phyloP scores from a whole-genome alignment of 2,888 invertebrate genomes.

The Agrotis segetum region DNA sequence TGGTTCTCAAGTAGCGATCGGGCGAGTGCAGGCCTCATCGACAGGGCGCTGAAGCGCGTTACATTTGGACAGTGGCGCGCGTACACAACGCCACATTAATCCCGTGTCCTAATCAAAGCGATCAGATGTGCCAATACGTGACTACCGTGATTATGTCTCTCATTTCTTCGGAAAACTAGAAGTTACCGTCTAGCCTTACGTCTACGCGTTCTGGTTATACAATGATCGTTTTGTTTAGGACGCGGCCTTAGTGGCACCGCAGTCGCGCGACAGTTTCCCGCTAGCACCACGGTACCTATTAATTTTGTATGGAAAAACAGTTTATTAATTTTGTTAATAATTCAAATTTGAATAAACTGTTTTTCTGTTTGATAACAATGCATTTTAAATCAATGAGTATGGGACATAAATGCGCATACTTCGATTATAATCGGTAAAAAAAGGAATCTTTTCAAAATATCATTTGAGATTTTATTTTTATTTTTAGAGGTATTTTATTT shows the following conservation, averaged over 20 bases:
- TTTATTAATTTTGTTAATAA: conserved; percentile 44
- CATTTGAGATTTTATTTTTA: neutral
- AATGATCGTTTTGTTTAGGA: conserved; percentile 2
- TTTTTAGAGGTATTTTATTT: neutral
- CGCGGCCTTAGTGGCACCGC: conserved; percentile 62
- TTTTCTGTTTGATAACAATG: conserved; percentile 59
- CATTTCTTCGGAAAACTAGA: neutral
- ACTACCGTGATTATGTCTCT: neutral
- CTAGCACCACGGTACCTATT: conserved; percentile 70
- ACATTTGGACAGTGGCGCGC: conserved; percentile 67
- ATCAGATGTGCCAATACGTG: neutral
- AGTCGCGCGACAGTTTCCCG: conserved; percentile 67
- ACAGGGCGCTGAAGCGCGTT: conserved; percentile 65
- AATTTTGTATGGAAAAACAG: conserved; percentile 64
- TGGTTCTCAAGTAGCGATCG: conserved; percentile 65
- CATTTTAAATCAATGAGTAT: conserved; percentile 58
- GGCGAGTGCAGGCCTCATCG: conserved; percentile 67
- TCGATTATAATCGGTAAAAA: conserved; percentile 11
- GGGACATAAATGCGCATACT: conserved; percentile 64
- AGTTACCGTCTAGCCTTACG: neutral
- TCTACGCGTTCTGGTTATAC: neutral
- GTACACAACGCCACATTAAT: conserved; percentile 73
- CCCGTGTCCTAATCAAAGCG: conserved; percentile 7
- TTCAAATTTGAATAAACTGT: conserved; percentile 50
- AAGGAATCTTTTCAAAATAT: neutral